Base-by-base conservation (phyloP, 2,113 vertebrate species). In the Lanius ludovicianus region DNA sequence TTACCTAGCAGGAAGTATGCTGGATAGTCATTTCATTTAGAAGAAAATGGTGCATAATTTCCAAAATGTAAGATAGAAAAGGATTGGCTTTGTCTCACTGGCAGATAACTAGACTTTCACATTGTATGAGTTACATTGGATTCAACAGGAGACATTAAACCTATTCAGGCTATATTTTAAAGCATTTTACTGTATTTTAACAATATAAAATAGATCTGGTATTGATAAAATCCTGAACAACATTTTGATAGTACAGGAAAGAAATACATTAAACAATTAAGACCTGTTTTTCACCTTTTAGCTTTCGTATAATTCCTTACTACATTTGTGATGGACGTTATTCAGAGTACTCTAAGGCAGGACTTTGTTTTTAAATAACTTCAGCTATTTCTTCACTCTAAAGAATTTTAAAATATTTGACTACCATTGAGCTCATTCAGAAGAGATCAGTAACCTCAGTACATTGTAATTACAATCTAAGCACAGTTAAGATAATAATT, bases 401-500 rank as follows among this genome's bases (percentile, higher is more conserved):
- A 93, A 88, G 19, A 27, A 55, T 80, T 93, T 94, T 12, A 49
- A 68, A 85, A 46, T 85, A n/a, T 33, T 79, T 90, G 49, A 44
- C 67, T 65, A 53, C 23, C 20, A 37, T 41, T 62, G 41, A 83
- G 57, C 20, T 83, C 75, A 42, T 57, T 77, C 49, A 87, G 70
- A 69, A 62, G 50, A 77, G 59, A 82, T 78, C 75, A 69, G 57
- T 87, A 84, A 75, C 31, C 31, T 87, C 75, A 79, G 42, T 65
- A 50, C 11, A 7, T 42, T 88, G 23, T 73, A 83, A 76, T 83
- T 92, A 89, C 14, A 57, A 37, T 77, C 63, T 39, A 69, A 84
- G 55, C 39, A 75, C 37, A 95, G 70, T 81, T 81, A 84, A 84
- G 53, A 84, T 90, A 84, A 60, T 59, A 91, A 80, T 87, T 87